A percentile compares a stretch with the other conserved stretches of the same genome.
Conservation (phyloP, 1,140 invertebrate species). For the Geopemphigus sp. region DNA sequence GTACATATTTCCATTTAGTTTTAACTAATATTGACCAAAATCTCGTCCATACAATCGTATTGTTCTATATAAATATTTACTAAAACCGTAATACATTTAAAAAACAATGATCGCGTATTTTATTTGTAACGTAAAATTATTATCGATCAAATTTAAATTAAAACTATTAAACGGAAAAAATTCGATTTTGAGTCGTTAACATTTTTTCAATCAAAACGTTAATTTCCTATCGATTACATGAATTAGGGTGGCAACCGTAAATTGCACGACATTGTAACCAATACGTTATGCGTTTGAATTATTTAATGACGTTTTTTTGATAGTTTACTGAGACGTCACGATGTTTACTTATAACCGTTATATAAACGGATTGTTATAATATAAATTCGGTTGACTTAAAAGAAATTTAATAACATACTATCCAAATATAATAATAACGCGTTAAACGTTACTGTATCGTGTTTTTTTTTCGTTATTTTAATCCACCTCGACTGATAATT, state of each 20-base stretch:
- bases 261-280: background rate
- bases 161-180: no score
- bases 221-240: background rate
- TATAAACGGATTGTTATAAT: background rate
- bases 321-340: background rate
- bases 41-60: no score
- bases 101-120: no score
- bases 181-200: no score
- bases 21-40: no score
- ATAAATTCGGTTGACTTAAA: background rate
- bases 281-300: background rate
- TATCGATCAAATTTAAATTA: no score
- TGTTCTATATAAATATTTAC: no score
- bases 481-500: background rate
- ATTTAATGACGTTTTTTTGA: background rate
- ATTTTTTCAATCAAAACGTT: background rate
- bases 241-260: background rate
- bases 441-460: background rate
- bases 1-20: no score
- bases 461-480: background rate
- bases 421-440: background rate
- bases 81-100: no score
- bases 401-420: background rate
- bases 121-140: no score
- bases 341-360: background rate